Base-by-base conservation (phyloP, 64 coral and sea anemone species). In the Dendrophyllia cribrosa region DNA sequence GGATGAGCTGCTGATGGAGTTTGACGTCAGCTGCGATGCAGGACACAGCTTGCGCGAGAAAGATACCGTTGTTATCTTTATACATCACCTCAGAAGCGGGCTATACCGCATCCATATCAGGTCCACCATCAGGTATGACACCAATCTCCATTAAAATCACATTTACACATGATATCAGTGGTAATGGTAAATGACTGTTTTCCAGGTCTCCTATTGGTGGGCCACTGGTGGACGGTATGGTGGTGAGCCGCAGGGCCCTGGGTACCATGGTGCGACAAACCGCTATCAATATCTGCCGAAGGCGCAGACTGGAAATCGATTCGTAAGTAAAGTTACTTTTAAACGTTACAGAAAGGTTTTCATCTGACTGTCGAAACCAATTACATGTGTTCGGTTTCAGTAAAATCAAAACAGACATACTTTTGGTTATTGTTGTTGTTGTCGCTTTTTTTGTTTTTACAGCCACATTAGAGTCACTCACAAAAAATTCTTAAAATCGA, bases 201-300 rank as follows among this genome's bases (percentile, higher is more conserved):
- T 46, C n/a, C 64, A 96, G 97, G 72, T 99, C 97, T 78, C 97
- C 97, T 62, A 91, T 99, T 58, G 97, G 88, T 5, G 97, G 97
- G 4, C 97, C 97, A 58, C 66, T 99, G 43, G 94, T 99, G 46
- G 91, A 99, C 89, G 97, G 97, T 59, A 99, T 99, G 97, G 97
- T 99, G 7, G 97, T 99, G 3, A 96, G 97, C 45, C 97, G 94
- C 24, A 84, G 97, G 26, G 88, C 89, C 45, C 88, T 98, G 91
- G 97, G 97, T 84, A 82, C 87, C 22, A 98, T 98, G 97, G 88
- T 98, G 7, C 94, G 94, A 20, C 97, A 98, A 51, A 98, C 97
- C 51, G 97, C 94, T 70, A 66, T 98, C 78, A 98, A 98, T 61
- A 96, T 98, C 56, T 87, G 87, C 47, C 90, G 93, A 64, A 82